Percentiles rank a stretch among this genome's conserved stretches.
Conservation (phyloP, 2,113 vertebrate genomes). For the Nerophis lumbriciformis region DNA sequence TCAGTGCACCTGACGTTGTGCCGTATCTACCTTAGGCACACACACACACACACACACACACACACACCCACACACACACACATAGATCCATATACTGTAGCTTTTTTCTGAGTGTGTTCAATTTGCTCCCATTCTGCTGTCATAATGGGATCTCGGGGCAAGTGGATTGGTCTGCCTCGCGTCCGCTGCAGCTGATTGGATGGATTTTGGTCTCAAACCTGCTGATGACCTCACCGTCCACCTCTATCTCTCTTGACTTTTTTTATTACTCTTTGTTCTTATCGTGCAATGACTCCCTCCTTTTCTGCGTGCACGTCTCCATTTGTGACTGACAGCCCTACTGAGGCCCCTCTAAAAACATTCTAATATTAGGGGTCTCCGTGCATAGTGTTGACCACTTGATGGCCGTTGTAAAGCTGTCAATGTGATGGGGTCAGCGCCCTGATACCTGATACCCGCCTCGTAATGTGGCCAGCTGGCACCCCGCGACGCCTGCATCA, state of each 20-base stretch:
- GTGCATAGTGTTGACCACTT: conserved; percentile 28
- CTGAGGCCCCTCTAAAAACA: conserved; percentile 39
- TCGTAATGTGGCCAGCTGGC: conserved; percentile 38
- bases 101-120: conserved; percentile 37
- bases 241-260: conserved; percentile 7
- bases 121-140: conserved; percentile 44
- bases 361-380: conserved; percentile 48
- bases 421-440: conserved; percentile 34
- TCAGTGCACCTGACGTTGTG: not conserved
- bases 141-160: conserved; percentile 56
- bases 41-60: conserved; percentile 4
- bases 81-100: not conserved
- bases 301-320: not conserved
- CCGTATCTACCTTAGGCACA: not conserved
- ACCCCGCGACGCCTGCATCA: conserved; percentile 19
- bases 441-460: conserved; percentile 43
- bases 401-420: conserved; percentile 55
- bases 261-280: conserved; percentile 36
- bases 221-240: conserved; percentile 42
- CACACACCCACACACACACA: conserved; percentile 1
- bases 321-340: conserved; percentile 36
- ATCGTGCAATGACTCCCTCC: conserved; percentile 11
- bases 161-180: conserved; percentile 47
- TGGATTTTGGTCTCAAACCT: conserved; percentile 54
- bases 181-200: conserved; percentile 51